Evolutionary conservation across 2,888 invertebrate species (phyloP).

Genomic region (Dastarcus helophoroides): DNA sequence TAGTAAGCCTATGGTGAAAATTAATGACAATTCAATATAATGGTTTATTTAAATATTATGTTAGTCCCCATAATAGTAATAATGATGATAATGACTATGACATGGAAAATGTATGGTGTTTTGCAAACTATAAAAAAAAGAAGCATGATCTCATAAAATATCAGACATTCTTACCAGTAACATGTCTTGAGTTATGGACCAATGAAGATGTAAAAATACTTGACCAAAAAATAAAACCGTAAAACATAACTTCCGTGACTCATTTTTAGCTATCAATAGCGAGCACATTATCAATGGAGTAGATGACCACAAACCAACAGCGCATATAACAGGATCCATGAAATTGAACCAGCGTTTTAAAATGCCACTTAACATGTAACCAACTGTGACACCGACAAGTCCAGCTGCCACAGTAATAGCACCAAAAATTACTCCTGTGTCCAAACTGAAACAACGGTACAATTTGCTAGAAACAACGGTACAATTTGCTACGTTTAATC

Average conservation of each 20-base stretch:
- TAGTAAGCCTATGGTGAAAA: too few species aligned
- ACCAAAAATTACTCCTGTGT: conserved; percentile 78
- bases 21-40: too few species aligned
- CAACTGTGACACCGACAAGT: conserved; percentile 81
- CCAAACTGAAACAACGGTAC: conserved; percentile 44
- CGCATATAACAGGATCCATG: conserved; percentile 89
- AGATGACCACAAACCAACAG: conserved; percentile 71
- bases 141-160: too few species aligned
- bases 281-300: conserved; percentile 80
- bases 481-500: too few species aligned
- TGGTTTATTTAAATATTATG: too few species aligned
- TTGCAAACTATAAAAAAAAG: too few species aligned
- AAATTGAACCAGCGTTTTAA: conserved; percentile 50
- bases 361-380: conserved; percentile 66
- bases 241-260: conserved; percentile 55
- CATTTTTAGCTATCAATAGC: conserved; percentile 54
- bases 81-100: too few species aligned
- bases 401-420: conserved; percentile 88
- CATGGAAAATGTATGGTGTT: too few species aligned
- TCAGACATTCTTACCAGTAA: conserved; percentile 85
- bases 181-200: conserved; percentile 98
- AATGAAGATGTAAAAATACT: conserved; percentile 88
- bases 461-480: too few species aligned
- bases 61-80: too few species aligned
- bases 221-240: conserved; percentile 72